Evolutionary conservation across 2,113 vertebrate species (phyloP).

Genomic region (Sprattus sprattus): DNA sequence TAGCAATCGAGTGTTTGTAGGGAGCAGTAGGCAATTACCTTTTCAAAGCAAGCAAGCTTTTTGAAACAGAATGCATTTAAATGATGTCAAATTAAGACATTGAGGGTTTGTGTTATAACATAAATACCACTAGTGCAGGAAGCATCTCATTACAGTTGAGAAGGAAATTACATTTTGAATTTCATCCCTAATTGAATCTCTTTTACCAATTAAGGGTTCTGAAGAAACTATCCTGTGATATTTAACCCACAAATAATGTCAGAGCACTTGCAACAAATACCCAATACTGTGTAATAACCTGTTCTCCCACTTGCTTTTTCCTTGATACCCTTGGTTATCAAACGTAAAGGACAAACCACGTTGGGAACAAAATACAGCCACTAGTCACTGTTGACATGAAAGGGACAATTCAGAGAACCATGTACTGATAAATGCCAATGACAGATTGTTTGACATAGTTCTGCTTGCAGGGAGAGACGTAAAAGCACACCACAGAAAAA

Average conservation of each 20-base stretch:
- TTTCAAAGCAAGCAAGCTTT: background rate
- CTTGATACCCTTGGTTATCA: background rate
- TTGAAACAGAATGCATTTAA: background rate
- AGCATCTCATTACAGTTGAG: background rate
- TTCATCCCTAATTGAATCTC: background rate
- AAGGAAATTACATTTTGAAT: background rate
- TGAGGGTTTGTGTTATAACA: background rate
- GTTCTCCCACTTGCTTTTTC: background rate
- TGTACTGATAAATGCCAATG: background rate
- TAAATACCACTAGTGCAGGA: background rate
- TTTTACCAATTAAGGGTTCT: background rate
- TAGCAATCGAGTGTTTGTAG: background rate
- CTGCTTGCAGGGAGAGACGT: background rate
- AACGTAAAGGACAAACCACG: background rate
- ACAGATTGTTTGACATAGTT: background rate
- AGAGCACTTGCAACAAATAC: background rate
- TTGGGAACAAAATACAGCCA: background rate
- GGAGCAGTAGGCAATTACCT: background rate
- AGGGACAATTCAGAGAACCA: background rate
- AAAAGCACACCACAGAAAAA: background rate
- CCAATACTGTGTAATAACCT: background rate
- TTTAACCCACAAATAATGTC: background rate
- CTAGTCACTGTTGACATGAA: background rate
- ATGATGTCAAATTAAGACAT: background rate
- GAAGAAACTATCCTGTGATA: background rate